Percentiles rank a stretch among this genome's conserved stretches.
These are phyloP conservation scores for Hippocampus abdominalis DNA, from an alignment of 2,113 vertebrate genomes.

Conservation along the genomic window DNA sequence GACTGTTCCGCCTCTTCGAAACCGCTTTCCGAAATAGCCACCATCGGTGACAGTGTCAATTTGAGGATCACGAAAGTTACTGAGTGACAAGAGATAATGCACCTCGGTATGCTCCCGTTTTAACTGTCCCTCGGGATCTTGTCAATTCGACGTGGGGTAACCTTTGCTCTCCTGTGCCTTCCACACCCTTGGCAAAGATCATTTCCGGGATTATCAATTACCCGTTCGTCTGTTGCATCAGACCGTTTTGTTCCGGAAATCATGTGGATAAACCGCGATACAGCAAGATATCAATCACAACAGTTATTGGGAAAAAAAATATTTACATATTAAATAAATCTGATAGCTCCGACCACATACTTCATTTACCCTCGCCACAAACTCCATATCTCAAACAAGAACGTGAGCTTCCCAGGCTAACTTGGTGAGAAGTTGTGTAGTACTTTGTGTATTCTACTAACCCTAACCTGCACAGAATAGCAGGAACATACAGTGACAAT, in stretches of 20 bases:
- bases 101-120: slow-evolving; percentile 8
- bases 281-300: slow-evolving; percentile 23
- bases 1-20: background rate
- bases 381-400: background rate
- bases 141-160: slow-evolving; percentile 24
- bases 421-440: background rate
- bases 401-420: background rate
- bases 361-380: no score
- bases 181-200: slow-evolving; percentile 61
- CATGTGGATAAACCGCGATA: slow-evolving; percentile 7
- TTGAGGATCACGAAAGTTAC: slow-evolving; percentile 3
- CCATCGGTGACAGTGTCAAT: slow-evolving; percentile 5
- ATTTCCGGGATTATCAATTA: slow-evolving; percentile 47
- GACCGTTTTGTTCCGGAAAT: slow-evolving; percentile 19
- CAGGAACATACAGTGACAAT: background rate
- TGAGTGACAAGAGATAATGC: slow-evolving; percentile 2
- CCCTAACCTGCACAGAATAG: background rate
- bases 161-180: slow-evolving; percentile 51
- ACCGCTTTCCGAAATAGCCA: background rate
- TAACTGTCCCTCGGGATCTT: slow-evolving; percentile 26
- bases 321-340: no score
- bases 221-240: slow-evolving; percentile 54
- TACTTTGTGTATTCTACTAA: no score
- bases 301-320: background rate
- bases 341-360: no score